Conservation (phyloP, 2,113 vertebrate genomes). For the Megaceryle torquata region DNA sequence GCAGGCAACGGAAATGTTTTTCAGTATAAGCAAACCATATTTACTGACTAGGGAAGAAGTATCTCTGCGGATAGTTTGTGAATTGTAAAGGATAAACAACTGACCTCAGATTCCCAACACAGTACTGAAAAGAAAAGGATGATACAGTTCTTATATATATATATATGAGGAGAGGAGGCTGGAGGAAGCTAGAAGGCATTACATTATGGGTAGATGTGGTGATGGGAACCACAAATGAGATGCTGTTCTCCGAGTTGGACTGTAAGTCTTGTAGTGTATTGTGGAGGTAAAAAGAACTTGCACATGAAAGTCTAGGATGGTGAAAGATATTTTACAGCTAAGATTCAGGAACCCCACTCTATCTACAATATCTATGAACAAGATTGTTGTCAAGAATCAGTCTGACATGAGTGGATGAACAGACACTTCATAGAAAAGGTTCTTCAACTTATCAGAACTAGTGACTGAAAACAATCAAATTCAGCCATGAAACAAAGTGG, state of each 20-base stretch:
- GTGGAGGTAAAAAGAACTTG: neutral
- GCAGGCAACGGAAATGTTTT: neutral
- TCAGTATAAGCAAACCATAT: neutral
- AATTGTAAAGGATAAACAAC: neutral
- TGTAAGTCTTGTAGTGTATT: neutral
- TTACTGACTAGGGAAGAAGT: neutral
- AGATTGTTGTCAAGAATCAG: neutral
- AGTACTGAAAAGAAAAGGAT: neutral
- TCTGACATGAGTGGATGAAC: neutral
- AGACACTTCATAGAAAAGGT: neutral
- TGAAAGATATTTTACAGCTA: neutral
- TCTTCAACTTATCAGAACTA: neutral
- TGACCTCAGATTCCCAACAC: neutral
- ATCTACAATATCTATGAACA: neutral
- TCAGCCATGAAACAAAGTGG: neutral
- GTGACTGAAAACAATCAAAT: neutral
- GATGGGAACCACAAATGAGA: neutral
- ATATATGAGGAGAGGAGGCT: neutral
- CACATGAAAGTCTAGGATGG: neutral
- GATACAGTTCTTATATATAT: neutral
- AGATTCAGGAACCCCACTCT: neutral
- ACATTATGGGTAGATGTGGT: neutral
- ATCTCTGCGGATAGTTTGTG: neutral
- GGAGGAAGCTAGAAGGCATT: neutral
- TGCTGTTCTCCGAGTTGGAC: neutral